These are phyloP conservation scores for Nesidiocoris tenuis DNA, from an alignment of 2,888 invertebrate species.

Conservation along the genomic window DNA sequence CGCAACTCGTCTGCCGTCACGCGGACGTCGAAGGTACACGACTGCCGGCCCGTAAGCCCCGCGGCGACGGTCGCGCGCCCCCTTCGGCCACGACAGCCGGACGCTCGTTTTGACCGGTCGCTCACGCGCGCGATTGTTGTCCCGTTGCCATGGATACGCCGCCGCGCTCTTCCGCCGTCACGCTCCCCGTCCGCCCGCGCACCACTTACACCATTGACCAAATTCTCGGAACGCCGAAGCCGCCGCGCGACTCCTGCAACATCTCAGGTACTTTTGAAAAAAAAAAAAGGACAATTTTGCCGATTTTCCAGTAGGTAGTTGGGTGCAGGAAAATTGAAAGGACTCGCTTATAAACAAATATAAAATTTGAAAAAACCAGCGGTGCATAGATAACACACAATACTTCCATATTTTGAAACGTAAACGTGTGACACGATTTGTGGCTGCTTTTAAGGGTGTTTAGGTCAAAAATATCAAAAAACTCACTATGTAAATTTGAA, in stretches of 20 bases:
- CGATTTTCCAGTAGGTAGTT: no score
- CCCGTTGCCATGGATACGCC: conserved; percentile 37
- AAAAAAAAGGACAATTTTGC: no score
- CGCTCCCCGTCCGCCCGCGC: conserved; percentile 48
- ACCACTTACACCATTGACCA: conserved; percentile 58
- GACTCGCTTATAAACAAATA: no score
- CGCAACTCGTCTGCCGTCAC: not conserved
- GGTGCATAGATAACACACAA: no score
- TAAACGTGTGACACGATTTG: no score
- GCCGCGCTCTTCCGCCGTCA: conserved; percentile 39
- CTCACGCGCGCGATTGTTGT: conserved; percentile 17
- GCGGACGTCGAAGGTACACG: not conserved
- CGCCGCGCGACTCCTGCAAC: conserved; percentile 14
- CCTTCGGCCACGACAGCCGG: not conserved
- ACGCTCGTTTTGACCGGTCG: not conserved
- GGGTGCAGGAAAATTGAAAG: no score
- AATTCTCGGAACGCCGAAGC: conserved; percentile 54
- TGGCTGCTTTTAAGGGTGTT: no score
- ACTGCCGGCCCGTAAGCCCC: not conserved
- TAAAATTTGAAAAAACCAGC: no score
- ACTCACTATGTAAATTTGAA: no score
- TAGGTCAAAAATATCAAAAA: no score
- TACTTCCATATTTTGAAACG: no score
- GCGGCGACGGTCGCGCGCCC: not conserved
- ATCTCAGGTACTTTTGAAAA: conserved; percentile 15